Base-by-base conservation (phyloP, 2,797 vertebrate species). In the Falco concolor region DNA sequence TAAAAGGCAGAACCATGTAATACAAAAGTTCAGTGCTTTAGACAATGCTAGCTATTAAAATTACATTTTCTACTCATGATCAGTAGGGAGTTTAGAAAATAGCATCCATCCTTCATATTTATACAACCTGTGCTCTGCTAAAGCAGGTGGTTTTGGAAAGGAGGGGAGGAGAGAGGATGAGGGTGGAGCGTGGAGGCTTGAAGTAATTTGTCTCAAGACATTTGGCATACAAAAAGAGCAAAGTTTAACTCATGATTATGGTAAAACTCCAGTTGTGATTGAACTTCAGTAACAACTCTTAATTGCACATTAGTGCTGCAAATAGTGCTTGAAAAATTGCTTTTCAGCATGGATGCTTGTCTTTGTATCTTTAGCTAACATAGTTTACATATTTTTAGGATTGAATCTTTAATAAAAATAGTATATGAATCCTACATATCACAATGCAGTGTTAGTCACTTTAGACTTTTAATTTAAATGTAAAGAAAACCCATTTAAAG, bases 401-500 rank as follows among this genome's bases (percentile, higher is more conserved):
- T n/a, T 87, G 38, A 84, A 50, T 78, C 65, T 74, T 83, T 87
- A 61, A 65, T 45, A 81, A 94, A 77, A 91, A 72, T 63, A 23
- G 16, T 65, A 12, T 73, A 12, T 65, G 42, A 76, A 25, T 57
- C 38, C 70, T 67, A 49, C 34, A 52, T 47, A 69, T 63, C 34
- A 91, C 76, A 89, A 61, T 87, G 49, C 16, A 74, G 30, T 40
- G 9, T 83, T 89, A 76, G 68, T 90, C 53, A 77, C 3, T 9
- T 92, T 44, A 88, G 74, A 90, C 21, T 79, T 87, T 30, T 47
- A 83, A 86, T 84, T 84, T 82, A 81, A 93, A 90, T 82, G 25
- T 78, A 90, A 91, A 93, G 76, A 94, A 94, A 91, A 63, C 42
- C 6, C 18, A 4, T 87, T 93, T 81, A 89, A 84, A 95, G 81